Evolutionary conservation across 2,888 invertebrate genomes (phyloP), one percentile per base, ranked within the genome.

Genomic region (Tryphoninae sp.): DNA sequence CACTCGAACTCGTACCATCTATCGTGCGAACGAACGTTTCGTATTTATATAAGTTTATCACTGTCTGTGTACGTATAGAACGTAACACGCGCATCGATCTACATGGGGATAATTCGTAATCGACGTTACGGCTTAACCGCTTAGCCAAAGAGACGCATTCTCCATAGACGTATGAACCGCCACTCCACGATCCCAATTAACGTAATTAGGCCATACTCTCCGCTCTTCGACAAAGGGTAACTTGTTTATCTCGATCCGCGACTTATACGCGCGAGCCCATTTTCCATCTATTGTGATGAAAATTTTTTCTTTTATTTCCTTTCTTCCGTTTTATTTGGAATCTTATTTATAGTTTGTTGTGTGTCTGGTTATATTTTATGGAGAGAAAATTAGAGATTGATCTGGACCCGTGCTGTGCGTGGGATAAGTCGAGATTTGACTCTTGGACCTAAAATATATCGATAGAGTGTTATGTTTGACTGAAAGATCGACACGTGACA

Each of bases 131-230:
- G 78, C 64, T 74, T 33, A 67, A 81, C 2, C 23, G 62, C 68
- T 81, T 7, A 49, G 55, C 40, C 26, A 22, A 65, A 65, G 65
- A 73, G 51, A 68, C 11, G 42, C 40, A 42, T 33, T 22, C 49
- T 69, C 2, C 45, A 69, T 22, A 67, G 55, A 79, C 61, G 33
- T 62, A 61, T 59, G 68, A 22, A 55, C 72, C 67, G 23, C 45
- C 53, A 75, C 69, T 49, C 76, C 68, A 75, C 73, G 59, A 80
- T 80, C 65, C 68, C 82, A 82, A 84, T 84, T 84, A 84, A 69
- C 75, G 72, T 82, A 84, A 84, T 84, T 82, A 84, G 82, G 82
- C 80, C 82, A 80, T 76, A 65, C 62, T 76, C 76, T 77, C 19
- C 19, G 55, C 55, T 55, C 59, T 74, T 51, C 69, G 64, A 83